Evolutionary conservation across 2,888 invertebrate species (phyloP).

Genomic region (Diarsia mendica): DNA sequence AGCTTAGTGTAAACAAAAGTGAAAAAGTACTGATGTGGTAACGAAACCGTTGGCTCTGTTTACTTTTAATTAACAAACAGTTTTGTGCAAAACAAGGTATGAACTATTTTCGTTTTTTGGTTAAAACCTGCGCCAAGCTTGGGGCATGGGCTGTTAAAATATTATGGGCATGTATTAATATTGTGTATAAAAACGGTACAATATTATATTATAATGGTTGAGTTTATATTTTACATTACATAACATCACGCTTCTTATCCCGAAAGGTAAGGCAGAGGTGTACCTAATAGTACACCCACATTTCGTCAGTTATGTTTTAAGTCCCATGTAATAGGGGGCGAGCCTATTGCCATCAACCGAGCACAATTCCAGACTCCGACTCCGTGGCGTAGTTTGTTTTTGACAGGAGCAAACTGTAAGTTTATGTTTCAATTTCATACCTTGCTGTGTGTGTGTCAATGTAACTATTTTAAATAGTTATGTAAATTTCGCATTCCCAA

Average conservation of each 20-base stretch:
- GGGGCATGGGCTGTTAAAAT: constrained; percentile 3
- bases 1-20: constrained; percentile 21
- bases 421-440: too few relatives aligned
- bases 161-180: constrained; percentile 5
- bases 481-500: too few relatives aligned
- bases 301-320: too few relatives aligned
- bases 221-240: background rate
- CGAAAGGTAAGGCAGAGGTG: too few relatives aligned
- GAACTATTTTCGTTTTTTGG: constrained; percentile 48
- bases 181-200: background rate
- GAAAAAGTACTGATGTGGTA: constrained; percentile 47
- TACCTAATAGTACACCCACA: too few relatives aligned
- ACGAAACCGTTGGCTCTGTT: constrained; percentile 55
- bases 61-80: constrained; percentile 65
- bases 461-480: too few relatives aligned
- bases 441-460: too few relatives aligned
- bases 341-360: too few relatives aligned
- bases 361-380: too few relatives aligned
- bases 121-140: constrained; percentile 10
- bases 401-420: background rate
- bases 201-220: background rate
- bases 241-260: too few relatives aligned
- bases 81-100: constrained; percentile 36
- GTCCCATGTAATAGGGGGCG: too few relatives aligned
- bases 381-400: too few relatives aligned